A percentile compares a stretch with the other conserved stretches of the same genome.
These are phyloP conservation scores for Neoaliturus tenellus DNA, from an alignment of 2,888 invertebrate genomes.

Conservation along the genomic window DNA sequence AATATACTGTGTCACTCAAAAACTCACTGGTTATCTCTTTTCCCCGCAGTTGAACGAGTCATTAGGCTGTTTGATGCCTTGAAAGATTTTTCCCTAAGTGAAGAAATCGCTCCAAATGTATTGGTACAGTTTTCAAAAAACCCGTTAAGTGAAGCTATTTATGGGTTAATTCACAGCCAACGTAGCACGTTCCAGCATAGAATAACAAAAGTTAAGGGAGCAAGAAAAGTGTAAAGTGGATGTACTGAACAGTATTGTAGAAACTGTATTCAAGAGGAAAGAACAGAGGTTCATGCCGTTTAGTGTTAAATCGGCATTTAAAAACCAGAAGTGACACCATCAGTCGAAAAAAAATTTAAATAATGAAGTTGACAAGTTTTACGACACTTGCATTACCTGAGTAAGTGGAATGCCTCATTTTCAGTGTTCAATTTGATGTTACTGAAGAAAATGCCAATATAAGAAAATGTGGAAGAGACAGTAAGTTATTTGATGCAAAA, in stretches of 20 bases:
- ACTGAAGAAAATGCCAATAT: not conserved
- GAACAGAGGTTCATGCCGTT: not conserved
- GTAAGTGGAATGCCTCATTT: not conserved
- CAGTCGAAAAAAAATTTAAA: not conserved
- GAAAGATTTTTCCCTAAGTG: constrained; percentile 8
- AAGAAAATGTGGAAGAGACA: constrained; percentile 21
- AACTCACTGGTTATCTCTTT: too few relatives aligned
- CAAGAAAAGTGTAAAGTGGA: constrained; percentile 30
- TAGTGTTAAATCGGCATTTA: not conserved
- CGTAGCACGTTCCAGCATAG: constrained; percentile 21
- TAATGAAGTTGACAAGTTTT: constrained; percentile 8
- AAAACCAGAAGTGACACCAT: not conserved
- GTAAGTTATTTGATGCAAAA: not conserved
- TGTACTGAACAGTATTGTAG: not conserved
- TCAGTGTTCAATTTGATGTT: constrained; percentile 23
- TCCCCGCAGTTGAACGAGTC: constrained; percentile 8
- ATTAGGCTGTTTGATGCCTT: not conserved
- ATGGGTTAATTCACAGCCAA: constrained; percentile 14
- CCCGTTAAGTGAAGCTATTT: constrained; percentile 35
- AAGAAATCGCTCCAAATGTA: not conserved
- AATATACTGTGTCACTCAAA: constrained; percentile 13
- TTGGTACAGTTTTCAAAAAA: not conserved
- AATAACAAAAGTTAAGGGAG: constrained; percentile 16
- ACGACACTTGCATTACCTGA: not conserved
- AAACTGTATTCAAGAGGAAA: constrained; percentile 13